Conservation (phyloP, 2,888 invertebrate genomes). For the Caenorhabditis drosophilae region DNA sequence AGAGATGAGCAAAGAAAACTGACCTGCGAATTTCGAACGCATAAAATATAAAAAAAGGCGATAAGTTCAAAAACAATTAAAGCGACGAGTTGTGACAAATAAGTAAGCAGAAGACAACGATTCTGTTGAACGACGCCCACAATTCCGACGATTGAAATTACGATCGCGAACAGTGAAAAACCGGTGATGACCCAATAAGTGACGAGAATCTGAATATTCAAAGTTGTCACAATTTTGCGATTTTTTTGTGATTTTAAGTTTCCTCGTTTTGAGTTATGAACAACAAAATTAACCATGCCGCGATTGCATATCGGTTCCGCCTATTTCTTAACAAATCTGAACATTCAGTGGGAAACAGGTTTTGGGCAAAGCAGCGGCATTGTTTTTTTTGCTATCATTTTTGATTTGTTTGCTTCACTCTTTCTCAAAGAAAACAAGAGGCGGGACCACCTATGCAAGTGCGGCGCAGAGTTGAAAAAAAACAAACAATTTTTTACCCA, state of each 20-base stretch:
- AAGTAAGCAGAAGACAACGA: neutral
- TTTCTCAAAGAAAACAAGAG: no score
- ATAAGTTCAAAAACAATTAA: slow-evolving; percentile 7
- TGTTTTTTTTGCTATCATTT: no score
- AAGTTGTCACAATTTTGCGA: no score
- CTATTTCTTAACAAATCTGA: no score
- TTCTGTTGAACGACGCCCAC: slow-evolving; percentile 2
- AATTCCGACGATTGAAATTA: slow-evolving; percentile 13
- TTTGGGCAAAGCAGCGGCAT: no score
- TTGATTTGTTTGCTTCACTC: no score
- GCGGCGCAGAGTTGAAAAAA: no score
- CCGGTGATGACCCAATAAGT: slow-evolving; percentile 21
- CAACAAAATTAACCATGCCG: no score
- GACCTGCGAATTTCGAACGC: slow-evolving; percentile 6
- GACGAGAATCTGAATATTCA: slow-evolving; percentile 5
- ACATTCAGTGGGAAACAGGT: no score
- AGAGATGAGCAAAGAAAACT: slow-evolving; percentile 5
- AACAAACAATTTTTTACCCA: slow-evolving; percentile 14
- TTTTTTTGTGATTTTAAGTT: neutral
- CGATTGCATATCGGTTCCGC: no score
- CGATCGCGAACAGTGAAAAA: slow-evolving; percentile 2
- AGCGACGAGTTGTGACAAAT: slow-evolving; percentile 3
- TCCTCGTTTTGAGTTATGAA: no score
- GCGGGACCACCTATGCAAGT: no score
- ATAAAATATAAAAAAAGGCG: neutral